phyloP scores from a whole-genome alignment of 2,113 vertebrate genomes.

The Zosterops hypoxanthus region DNA sequence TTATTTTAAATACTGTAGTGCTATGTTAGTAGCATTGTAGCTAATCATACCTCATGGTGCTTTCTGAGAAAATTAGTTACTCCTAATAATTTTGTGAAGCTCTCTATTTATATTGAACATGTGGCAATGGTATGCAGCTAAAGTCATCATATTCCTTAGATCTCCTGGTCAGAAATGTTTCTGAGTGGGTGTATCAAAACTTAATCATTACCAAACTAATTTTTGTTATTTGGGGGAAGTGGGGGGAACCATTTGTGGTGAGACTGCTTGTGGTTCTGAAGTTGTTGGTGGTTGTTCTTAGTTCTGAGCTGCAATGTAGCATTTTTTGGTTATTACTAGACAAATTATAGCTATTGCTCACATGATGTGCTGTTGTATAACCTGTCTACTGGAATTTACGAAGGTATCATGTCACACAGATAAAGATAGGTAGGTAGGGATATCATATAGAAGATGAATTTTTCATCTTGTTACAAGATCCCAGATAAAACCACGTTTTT shows the following conservation, averaged over 20 bases:
- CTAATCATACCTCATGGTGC: neutral
- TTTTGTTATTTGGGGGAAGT: neutral
- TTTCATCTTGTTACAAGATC: neutral
- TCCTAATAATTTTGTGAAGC: neutral
- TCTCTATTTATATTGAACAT: neutral
- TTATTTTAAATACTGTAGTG: neutral
- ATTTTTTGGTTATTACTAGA: neutral
- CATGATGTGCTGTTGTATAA: neutral
- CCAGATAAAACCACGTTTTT: neutral
- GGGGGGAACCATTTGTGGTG: accelerated
- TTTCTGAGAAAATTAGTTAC: neutral
- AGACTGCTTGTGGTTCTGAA: neutral
- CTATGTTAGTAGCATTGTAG: neutral
- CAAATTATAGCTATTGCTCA: neutral
- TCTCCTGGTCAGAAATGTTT: neutral
- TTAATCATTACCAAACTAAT: neutral
- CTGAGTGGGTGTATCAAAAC: neutral
- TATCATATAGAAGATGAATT: neutral
- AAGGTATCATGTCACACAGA: neutral
- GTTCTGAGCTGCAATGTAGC: neutral
- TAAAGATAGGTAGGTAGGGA: neutral
- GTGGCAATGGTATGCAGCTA: neutral
- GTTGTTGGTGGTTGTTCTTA: neutral
- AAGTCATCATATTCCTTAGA: neutral
- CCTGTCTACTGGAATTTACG: neutral